Base-by-base conservation (phyloP, 53 echinoderm and acorn worm genomes). In the Echinarachnius parma region DNA sequence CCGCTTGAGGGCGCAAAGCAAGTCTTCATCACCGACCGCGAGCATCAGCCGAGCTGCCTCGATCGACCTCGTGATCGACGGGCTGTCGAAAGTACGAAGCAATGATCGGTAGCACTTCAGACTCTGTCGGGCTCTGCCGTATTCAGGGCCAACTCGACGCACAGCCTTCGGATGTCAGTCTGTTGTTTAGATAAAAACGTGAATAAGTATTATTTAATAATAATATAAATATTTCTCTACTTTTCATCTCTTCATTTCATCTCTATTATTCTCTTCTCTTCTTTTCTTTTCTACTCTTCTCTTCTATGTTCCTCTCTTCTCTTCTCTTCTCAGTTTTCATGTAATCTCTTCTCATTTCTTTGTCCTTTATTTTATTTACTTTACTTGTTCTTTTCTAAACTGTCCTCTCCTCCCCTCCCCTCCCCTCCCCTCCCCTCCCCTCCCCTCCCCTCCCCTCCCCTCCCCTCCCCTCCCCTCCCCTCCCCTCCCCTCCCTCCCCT, bases 21-120 rank as follows among this genome's bases (percentile, higher is more conserved):
- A 31, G 11, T 49, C 34, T 49, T 21, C 52, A 23, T 69, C 69
- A 14, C 69, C 69, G 7, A 69, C 3, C 10, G 69, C 69, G 34
- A 69, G 33, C 53, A 69, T 69, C 20, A 69, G 53, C 53, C 53
- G 31, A 14, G 69, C 69, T 21, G 69, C 69, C 35, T 52, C 50
- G 5, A 30, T 49, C 11, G 69, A 69, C 52, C 69, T 34, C 21
- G 10, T 31, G 3, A 11, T 33, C 5, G 69, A 69, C 53, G 48
- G 30, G 28, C 34, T 53, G 21, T 69, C 13, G 36, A 69, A 53
- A 53, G 52, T 23, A 34, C 53, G 52, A 23, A 48, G 69, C 30
- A 69, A 53, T 7, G 53, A 9, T 2, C 36, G 34, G 37, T 69
- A 69, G 48, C 69, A 69, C 10, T 10, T 21, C 24, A 22, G 31